Evolutionary conservation across 1,140 invertebrate genomes (phyloP).

Genomic region (Drosophila sulfurigaster): DNA sequence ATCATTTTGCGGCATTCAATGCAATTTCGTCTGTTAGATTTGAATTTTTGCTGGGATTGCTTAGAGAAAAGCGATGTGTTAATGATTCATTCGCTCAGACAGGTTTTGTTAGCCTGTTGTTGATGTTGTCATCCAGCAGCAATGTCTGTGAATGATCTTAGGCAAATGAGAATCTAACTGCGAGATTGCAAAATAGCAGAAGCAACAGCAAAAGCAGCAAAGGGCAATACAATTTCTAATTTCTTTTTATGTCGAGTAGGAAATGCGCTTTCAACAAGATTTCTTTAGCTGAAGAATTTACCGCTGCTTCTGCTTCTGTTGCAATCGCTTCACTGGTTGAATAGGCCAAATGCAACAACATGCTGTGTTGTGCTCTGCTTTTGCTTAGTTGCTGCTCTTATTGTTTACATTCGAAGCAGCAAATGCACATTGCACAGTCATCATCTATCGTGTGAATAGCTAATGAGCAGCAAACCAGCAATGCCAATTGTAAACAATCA

Average conservation of each 20-base stretch:
- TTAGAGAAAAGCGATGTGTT: constrained; percentile 31
- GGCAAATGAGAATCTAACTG: constrained; percentile 31
- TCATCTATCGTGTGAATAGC: constrained; percentile 26
- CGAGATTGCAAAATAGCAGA: constrained; percentile 36
- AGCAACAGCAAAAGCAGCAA: constrained; percentile 45
- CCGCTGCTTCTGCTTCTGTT: constrained; percentile 43
- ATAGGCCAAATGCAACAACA: constrained; percentile 56
- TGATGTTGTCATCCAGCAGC: constrained; percentile 44
- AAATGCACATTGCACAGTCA: constrained; percentile 45
- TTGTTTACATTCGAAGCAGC: constrained; percentile 41
- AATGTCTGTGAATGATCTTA: constrained; percentile 61
- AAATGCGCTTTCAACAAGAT: constrained; percentile 82
- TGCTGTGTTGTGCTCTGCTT: constrained; percentile 21
- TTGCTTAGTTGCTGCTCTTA: constrained; percentile 7
- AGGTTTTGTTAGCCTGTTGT: constrained; percentile 30
- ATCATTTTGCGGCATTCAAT: constrained; percentile 36
- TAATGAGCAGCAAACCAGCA: constrained; percentile 34
- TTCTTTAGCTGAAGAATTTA: constrained; percentile 76
- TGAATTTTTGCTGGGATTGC: constrained; percentile 20
- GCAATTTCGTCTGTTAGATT: constrained; percentile 40
- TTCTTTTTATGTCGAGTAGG: constrained; percentile 65
- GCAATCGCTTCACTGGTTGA: constrained; percentile 51
- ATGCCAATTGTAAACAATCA: constrained; percentile 72
- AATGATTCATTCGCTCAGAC: constrained; percentile 44
- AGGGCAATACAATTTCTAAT: constrained; percentile 55